Evolutionary conservation across 2,797 vertebrate species (phyloP).

Genomic region (Podarcis siculus): DNA sequence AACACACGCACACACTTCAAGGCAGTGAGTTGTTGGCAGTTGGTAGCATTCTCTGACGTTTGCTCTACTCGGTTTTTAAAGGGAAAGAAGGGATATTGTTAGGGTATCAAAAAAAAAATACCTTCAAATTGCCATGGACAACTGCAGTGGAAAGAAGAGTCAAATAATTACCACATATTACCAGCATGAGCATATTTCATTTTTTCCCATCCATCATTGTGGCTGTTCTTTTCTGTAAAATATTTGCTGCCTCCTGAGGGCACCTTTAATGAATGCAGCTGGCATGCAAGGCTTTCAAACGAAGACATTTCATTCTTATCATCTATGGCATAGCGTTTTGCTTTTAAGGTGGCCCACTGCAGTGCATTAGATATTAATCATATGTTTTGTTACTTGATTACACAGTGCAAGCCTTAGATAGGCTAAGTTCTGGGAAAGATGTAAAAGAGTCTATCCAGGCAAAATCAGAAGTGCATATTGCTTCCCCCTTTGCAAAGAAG

Average conservation of each 20-base stretch:
- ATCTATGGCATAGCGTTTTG: conserved; percentile 69
- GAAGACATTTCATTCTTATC: conserved; percentile 69
- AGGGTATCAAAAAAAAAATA: neutral
- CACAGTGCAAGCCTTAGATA: conserved; percentile 87
- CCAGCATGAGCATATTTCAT: conserved; percentile 61
- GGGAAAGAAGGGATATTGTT: neutral
- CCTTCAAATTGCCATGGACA: conserved; percentile 37
- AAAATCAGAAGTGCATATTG: conserved; percentile 73
- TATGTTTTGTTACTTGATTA: conserved; percentile 87
- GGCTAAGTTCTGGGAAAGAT: conserved; percentile 82
- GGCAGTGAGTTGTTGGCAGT: conserved; percentile 8
- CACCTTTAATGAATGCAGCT: conserved; percentile 47
- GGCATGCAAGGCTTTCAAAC: conserved; percentile 73
- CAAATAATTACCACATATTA: conserved; percentile 35
- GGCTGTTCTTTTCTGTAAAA: conserved; percentile 55
- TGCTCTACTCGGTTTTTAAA: conserved; percentile 38
- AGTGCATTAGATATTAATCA: conserved; percentile 71
- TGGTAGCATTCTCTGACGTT: conserved; percentile 38
- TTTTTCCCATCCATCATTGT: conserved; percentile 42
- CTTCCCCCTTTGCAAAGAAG: conserved; percentile 73
- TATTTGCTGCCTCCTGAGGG: conserved; percentile 38
- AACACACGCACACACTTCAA: conserved; percentile 33
- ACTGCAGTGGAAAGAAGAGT: conserved; percentile 62
- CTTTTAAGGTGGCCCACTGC: conserved; percentile 67
- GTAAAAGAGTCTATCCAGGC: conserved; percentile 78